These are phyloP conservation scores for Pionites leucogaster DNA, from an alignment of 2,113 vertebrate species.

Conservation along the genomic window DNA sequence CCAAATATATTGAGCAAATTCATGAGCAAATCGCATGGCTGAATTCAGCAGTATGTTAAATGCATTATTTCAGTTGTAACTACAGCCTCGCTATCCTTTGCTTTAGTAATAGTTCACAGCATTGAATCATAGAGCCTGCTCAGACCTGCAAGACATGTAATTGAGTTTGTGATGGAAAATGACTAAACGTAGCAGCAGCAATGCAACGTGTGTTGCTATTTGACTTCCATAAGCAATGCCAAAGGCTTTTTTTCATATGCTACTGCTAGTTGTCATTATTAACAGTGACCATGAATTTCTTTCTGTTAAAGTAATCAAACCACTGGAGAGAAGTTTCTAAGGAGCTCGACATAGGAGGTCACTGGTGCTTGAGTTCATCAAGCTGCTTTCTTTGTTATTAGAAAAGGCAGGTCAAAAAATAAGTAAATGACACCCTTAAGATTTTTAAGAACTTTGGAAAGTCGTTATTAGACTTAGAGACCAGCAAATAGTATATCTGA, in stretches of 20 bases:
- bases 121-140: not conserved
- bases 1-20: not conserved
- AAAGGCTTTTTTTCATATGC: not conserved
- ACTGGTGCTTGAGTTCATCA: not conserved
- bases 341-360: not conserved
- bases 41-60: not conserved
- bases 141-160: not conserved
- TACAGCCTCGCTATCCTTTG: not conserved
- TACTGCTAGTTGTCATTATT: constrained; percentile 37
- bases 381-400: constrained; percentile 16
- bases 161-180: not conserved
- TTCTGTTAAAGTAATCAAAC: constrained; percentile 31
- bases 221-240: constrained; percentile 41
- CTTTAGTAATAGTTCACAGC: not conserved
- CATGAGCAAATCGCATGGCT: not conserved
- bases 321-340: constrained; percentile 15
- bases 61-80: not conserved
- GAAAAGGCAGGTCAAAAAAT: constrained; percentile 22
- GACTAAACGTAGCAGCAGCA: not conserved
- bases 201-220: not conserved
- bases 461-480: not conserved
- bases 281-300: constrained; percentile 13
- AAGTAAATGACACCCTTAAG: not conserved
- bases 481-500: not conserved
- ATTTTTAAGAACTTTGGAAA: not conserved